Evolutionary conservation across 2,888 invertebrate genomes (phyloP).

Genomic region (Caenorhabditis angaria): DNA sequence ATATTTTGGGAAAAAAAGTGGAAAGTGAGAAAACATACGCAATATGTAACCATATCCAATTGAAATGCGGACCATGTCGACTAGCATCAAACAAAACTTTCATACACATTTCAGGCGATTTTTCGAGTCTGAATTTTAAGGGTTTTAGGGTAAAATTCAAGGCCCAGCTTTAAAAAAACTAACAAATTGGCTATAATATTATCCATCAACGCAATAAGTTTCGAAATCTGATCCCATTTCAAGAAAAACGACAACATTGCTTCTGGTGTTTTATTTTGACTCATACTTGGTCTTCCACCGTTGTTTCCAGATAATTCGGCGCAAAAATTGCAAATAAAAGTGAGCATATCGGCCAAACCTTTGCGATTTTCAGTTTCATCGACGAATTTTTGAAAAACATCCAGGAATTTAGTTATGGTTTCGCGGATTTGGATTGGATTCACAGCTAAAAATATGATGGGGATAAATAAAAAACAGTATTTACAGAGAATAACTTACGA

Average conservation of each 20-base stretch:
- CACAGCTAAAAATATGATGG: slow-evolving; percentile 20
- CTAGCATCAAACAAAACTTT: slow-evolving; percentile 44
- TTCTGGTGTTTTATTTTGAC: slow-evolving; percentile 19
- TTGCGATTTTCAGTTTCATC: slow-evolving; percentile 8
- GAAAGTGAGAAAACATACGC: slow-evolving; percentile 30
- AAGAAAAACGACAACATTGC: slow-evolving; percentile 19
- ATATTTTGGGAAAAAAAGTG: background rate
- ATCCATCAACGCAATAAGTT: slow-evolving; percentile 27
- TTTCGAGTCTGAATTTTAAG: slow-evolving; percentile 21
- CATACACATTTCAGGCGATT: slow-evolving; percentile 46
- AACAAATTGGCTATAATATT: slow-evolving; percentile 17
- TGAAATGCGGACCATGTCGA: slow-evolving; percentile 49
- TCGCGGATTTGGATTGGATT: slow-evolving; percentile 16
- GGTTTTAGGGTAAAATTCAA: background rate
- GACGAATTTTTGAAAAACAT: slow-evolving; percentile 11
- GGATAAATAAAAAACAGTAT: no score
- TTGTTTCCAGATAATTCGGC: slow-evolving; percentile 46
- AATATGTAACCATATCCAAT: slow-evolving; percentile 58
- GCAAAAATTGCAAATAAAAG: slow-evolving; percentile 40
- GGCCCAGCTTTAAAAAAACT: background rate
- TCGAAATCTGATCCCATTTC: slow-evolving; percentile 28
- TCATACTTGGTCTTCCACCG: slow-evolving; percentile 39
- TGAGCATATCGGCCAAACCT: slow-evolving; percentile 14
- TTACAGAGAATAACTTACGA: slow-evolving; percentile 18
- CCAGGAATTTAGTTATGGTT: slow-evolving; percentile 19